A percentile compares a stretch with the other conserved stretches of the same genome.
Conservation (phyloP, 2,888 invertebrate genomes). For the Beris morrisii region DNA sequence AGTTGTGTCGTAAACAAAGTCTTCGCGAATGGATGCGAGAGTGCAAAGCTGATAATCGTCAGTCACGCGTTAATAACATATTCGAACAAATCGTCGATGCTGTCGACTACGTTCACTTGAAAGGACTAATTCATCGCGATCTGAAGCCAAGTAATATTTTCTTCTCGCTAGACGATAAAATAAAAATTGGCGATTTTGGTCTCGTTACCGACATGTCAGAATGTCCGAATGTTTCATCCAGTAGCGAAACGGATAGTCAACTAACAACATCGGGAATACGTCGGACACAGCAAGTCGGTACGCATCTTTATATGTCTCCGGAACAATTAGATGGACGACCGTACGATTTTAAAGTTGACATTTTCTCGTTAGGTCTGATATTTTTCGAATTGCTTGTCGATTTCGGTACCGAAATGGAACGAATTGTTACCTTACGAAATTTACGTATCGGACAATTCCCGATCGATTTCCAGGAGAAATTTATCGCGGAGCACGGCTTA, state of each 20-base stretch:
- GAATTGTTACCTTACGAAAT: constrained; percentile 67
- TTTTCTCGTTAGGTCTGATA: constrained; percentile 91
- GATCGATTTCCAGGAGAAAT: constrained; percentile 63
- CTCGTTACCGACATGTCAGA: constrained; percentile 88
- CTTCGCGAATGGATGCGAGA: constrained; percentile 86
- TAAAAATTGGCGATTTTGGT: constrained; percentile 98
- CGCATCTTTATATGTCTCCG: constrained; percentile 97
- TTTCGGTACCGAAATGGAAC: constrained; percentile 89
- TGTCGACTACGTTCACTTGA: constrained; percentile 92
- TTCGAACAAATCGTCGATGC: constrained; percentile 92
- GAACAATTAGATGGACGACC: constrained; percentile 79
- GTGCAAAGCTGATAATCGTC: constrained; percentile 58
- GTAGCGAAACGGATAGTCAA: constrained; percentile 38
- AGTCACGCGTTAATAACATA: constrained; percentile 63
- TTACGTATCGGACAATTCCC: constrained; percentile 73
- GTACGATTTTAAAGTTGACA: constrained; percentile 91
- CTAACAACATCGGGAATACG: constrained; percentile 42
- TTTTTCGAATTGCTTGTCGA: constrained; percentile 90
- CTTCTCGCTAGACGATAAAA: constrained; percentile 84
- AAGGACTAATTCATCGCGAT: constrained; percentile 93
- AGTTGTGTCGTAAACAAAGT: constrained; percentile 85
- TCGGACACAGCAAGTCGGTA: constrained; percentile 74
- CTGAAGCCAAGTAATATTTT: constrained; percentile 94
- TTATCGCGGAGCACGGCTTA: constrained; percentile 70
- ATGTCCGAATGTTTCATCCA: constrained; percentile 53